Percentiles rank a stretch among this genome's conserved stretches.
Evolutionary conservation across 2,797 vertebrate species (phyloP).

Genomic region (Siniperca obscura): DNA sequence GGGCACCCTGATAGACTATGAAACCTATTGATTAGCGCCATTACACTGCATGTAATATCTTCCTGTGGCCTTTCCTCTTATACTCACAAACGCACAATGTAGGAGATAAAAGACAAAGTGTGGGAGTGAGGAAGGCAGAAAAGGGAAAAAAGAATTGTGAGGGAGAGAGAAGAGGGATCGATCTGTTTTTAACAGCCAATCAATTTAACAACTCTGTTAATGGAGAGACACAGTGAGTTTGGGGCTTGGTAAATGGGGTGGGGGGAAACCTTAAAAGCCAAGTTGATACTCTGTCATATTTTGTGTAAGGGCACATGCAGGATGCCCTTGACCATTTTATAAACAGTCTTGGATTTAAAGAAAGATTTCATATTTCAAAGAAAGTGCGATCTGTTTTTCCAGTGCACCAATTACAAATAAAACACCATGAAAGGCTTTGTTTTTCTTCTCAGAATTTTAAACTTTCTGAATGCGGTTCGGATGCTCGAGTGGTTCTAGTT

Average conservation of each 20-base stretch:
- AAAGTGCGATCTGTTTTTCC: background rate
- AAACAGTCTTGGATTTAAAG: constrained; percentile 18
- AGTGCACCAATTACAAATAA: constrained; percentile 34
- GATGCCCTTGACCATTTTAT: constrained; percentile 45
- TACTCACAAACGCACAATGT: constrained; percentile 44
- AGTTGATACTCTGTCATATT: constrained; percentile 53
- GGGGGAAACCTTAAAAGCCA: constrained; percentile 64
- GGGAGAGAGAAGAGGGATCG: constrained; percentile 70
- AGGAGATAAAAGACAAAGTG: constrained; percentile 58
- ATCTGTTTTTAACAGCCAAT: constrained; percentile 82
- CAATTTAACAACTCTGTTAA: constrained; percentile 85
- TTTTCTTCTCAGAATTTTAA: constrained; percentile 9
- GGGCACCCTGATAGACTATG: constrained; percentile 42
- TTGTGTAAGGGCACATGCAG: constrained; percentile 10
- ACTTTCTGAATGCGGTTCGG: constrained; percentile 33
- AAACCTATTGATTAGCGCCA: constrained; percentile 74
- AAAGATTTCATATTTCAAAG: constrained; percentile 20
- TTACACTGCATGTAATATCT: constrained; percentile 65
- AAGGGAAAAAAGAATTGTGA: constrained; percentile 47
- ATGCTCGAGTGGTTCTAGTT: constrained; percentile 35
- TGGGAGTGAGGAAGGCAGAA: constrained; percentile 46
- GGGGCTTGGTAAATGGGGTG: constrained; percentile 60
- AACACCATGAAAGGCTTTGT: constrained; percentile 27
- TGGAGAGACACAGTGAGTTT: constrained; percentile 79
- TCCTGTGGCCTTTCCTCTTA: constrained; percentile 65